Evolutionary conservation across 2,888 invertebrate genomes (phyloP), one percentile per base, ranked within the genome.

Genomic region (Galerucella calmariensis): DNA sequence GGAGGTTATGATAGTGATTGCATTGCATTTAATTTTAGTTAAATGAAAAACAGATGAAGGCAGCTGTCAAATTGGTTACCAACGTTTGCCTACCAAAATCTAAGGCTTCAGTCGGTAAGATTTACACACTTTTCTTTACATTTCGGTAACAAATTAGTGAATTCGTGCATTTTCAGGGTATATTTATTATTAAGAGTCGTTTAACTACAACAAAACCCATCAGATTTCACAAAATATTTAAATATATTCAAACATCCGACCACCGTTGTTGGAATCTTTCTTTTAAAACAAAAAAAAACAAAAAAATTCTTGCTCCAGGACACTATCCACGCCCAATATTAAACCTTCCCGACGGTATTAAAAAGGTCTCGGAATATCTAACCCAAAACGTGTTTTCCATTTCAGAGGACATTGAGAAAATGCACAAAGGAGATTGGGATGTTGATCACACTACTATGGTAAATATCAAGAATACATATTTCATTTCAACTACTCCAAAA

Each of bases 71-170:
- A 84, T 87, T 91, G 82, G 89, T 93, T 87, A 88, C 92, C 65
- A 92, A 92, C 82, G 87, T 90, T 0, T 93, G 93, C 79, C 88
- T 90, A 76, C 91, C 92, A 0, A 94, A 93, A 87, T 89, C 89
- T 72, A 90, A 90, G 79, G 89, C 87, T 3, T 87, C 89, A 66
- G 88, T 90, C 77, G 92, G 92, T 92, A 85, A 87, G 82, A 61
- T 59, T 41, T 46, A 20, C 51, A 5, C 35, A 27, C 27, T 27
- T 1, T 27, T 27, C 27, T 27, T 3, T 2, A 27, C 27, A 27
- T 27, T 27, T 27, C 27, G n/a, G 27, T 27, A 27, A 27, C 27
- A 27, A 27, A 27, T 27, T 27, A 2, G 1, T 27, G 27, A 27
- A 27, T 27, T 27, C 27, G 27, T 27, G 27, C 27, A 27, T 27